These are phyloP conservation scores for Ardeotis arabs DNA, from an alignment of 2,113 vertebrate genomes.

Conservation along the genomic window DNA sequence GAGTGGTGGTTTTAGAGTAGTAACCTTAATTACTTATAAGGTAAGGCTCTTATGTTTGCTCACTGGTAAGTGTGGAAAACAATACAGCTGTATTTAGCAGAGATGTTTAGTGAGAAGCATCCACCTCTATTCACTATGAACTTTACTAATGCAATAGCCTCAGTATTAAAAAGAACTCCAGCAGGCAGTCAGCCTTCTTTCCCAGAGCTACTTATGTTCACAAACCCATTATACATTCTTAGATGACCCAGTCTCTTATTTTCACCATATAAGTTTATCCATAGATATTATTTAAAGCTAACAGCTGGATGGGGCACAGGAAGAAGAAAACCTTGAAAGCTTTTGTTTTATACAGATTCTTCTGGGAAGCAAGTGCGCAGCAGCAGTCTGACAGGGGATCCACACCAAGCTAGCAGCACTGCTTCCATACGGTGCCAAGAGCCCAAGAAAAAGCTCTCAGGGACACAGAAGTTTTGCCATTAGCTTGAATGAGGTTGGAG, in stretches of 20 bases:
- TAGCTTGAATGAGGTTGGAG: background rate
- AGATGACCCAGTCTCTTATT: background rate
- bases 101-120: background rate
- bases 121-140: background rate
- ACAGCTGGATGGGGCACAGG: background rate
- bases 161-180: background rate
- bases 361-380: background rate
- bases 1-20: background rate
- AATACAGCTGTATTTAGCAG: background rate
- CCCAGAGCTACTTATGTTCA: background rate
- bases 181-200: background rate
- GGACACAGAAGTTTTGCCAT: background rate
- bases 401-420: background rate
- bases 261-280: background rate
- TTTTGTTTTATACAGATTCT: background rate
- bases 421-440: background rate
- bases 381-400: background rate
- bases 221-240: background rate
- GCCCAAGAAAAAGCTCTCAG: background rate
- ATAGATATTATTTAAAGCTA: background rate
- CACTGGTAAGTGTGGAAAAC: background rate
- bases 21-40: slow-evolving; percentile 1
- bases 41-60: background rate
- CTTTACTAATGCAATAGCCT: background rate
- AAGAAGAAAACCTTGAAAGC: background rate